A percentile compares a stretch with the other conserved stretches of the same genome.
phyloP scores from a whole-genome alignment of 1,140 invertebrate genomes.

The Micrasema minimum region DNA sequence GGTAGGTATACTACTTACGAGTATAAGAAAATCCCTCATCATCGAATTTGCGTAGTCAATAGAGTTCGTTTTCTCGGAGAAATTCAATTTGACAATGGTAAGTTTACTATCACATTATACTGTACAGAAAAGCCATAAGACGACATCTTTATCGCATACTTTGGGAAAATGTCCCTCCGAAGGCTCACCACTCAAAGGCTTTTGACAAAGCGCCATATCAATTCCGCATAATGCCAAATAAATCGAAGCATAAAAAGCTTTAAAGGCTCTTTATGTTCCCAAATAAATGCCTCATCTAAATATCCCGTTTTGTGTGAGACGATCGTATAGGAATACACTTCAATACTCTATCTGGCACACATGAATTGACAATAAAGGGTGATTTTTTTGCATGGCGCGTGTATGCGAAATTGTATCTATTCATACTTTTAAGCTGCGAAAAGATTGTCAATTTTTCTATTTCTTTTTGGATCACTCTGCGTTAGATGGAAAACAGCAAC shows the following conservation, averaged over 20 bases:
- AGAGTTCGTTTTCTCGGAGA: conserved; percentile 26
- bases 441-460: conserved; percentile 17
- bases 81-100: conserved; percentile 41
- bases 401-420: conserved; percentile 38
- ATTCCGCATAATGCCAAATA: conserved; percentile 51
- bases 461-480: not conserved
- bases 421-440: conserved; percentile 33
- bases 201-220: conserved; percentile 46
- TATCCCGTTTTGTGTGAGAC: conserved; percentile 41
- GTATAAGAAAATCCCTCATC: not conserved
- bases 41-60: conserved; percentile 26
- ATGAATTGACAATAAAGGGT: conserved; percentile 42
- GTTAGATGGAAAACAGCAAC: no score
- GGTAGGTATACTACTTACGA: no score
- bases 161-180: conserved; percentile 33
- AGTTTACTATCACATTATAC: conserved; percentile 41
- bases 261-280: conserved; percentile 46
- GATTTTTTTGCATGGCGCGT: conserved; percentile 32
- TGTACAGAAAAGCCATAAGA: conserved; percentile 43
- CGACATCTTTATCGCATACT: conserved; percentile 48
- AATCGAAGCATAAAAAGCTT: conserved; percentile 52
- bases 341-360: conserved; percentile 33
- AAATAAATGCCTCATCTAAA: conserved; percentile 52
- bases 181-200: conserved; percentile 44
- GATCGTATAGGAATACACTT: conserved; percentile 29